Conservation (phyloP, 2,888 invertebrate species). For the Xestia ashworthii region DNA sequence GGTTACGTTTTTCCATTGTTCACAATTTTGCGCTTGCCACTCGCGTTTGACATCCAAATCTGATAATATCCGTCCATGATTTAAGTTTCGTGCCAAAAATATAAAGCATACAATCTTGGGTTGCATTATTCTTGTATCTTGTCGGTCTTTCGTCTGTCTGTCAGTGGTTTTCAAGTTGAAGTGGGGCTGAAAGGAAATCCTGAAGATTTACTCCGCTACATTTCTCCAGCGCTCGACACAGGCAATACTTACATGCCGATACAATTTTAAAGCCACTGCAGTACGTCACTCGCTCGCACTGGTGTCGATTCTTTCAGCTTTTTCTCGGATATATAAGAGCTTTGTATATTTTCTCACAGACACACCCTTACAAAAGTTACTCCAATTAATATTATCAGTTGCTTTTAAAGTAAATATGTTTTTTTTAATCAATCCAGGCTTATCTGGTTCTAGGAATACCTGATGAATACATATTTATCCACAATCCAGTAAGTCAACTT, state of each 20-base stretch:
- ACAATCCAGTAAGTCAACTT: neutral
- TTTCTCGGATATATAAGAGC: constrained; percentile 10
- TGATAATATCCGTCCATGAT: constrained; percentile 64
- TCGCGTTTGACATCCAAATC: constrained; percentile 62
- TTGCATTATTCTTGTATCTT: constrained; percentile 49
- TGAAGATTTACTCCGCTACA: constrained; percentile 46
- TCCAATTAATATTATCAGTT: neutral
- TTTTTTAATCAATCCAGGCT: neutral
- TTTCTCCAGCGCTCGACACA: constrained; percentile 45
- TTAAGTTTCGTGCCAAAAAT: constrained; percentile 60
- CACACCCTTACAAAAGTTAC: neutral
- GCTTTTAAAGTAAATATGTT: neutral
- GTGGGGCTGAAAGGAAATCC: constrained; percentile 42
- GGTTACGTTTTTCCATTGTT: constrained; percentile 67
- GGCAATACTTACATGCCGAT: constrained; percentile 33
- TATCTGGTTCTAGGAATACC: neutral
- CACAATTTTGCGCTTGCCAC: constrained; percentile 62
- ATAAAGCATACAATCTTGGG: constrained; percentile 46
- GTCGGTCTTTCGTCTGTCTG: constrained; percentile 23
- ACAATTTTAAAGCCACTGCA: constrained; percentile 38
- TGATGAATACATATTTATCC: constrained; percentile 13
- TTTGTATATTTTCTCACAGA: neutral
- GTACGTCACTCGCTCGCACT: constrained; percentile 15
- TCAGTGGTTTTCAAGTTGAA: constrained; percentile 42
- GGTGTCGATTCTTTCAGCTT: neutral